These are phyloP conservation scores for Cantharis rufa DNA, from an alignment of 2,888 invertebrate species.

Conservation along the genomic window DNA sequence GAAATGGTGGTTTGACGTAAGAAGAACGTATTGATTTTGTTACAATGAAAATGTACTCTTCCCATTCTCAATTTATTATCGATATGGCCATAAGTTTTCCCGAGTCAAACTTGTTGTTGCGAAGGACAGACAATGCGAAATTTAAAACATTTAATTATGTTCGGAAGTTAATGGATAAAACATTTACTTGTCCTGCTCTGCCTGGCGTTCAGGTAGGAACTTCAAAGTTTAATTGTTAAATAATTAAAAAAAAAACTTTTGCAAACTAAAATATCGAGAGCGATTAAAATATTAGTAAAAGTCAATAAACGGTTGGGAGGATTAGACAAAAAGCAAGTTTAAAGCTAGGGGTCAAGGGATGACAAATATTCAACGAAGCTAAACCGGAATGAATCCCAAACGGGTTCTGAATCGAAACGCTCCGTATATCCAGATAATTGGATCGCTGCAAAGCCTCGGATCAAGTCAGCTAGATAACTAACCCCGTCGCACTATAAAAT, in stretches of 20 bases:
- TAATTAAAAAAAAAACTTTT: not conserved
- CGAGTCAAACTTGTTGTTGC: not conserved
- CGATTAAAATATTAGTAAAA: constrained; percentile 5
- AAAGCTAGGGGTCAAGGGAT: constrained; percentile 29
- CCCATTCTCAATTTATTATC: not conserved
- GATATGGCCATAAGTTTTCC: too few relatives aligned
- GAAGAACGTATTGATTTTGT: constrained; percentile 10
- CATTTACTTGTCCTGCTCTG: too few relatives aligned
- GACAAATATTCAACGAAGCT: constrained; percentile 37
- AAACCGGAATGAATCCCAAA: constrained; percentile 49
- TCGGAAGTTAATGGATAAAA: too few relatives aligned
- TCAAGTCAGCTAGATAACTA: constrained; percentile 55
- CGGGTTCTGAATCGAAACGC: constrained; percentile 53
- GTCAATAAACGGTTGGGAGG: constrained; percentile 9
- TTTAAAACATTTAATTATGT: not conserved
- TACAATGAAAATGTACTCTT: not conserved
- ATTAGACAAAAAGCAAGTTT: constrained; percentile 23
- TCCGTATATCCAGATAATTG: constrained; percentile 56
- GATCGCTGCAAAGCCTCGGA: constrained; percentile 55
- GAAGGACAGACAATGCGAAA: not conserved
- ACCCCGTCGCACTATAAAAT: constrained; percentile 49
- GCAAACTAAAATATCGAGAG: not conserved
- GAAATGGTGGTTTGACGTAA: constrained; percentile 11
- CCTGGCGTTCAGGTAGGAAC: not conserved
- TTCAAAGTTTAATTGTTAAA: not conserved